A percentile compares a stretch with the other conserved stretches of the same genome.
These are phyloP conservation scores for Phasia obesa DNA, from an alignment of 2,888 invertebrate species.

Conservation along the genomic window DNA sequence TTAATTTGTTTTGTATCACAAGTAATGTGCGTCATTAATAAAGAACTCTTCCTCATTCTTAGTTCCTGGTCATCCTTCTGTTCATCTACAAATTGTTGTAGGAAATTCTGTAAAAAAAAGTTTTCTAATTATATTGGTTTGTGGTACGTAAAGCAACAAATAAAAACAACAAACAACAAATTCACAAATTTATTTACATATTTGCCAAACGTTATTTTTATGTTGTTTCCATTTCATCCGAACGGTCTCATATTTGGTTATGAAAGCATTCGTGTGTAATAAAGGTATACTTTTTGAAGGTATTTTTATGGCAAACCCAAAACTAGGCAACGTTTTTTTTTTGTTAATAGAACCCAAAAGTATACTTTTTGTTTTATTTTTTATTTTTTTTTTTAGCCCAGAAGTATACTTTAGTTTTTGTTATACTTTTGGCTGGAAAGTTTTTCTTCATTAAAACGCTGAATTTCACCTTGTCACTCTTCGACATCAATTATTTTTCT, in stretches of 20 bases:
- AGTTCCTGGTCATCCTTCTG: not conserved
- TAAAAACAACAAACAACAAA: slow-evolving; percentile 31
- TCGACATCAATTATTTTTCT: too few species aligned
- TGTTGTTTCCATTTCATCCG: slow-evolving; percentile 10
- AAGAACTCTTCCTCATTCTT: not conserved
- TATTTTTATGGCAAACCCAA: too few species aligned
- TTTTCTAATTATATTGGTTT: slow-evolving; percentile 3
- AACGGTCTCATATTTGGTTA: not conserved
- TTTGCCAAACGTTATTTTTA: slow-evolving; percentile 17
- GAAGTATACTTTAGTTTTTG: slow-evolving; percentile 26
- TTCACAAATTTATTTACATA: slow-evolving; percentile 45
- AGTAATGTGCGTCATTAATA: too few species aligned
- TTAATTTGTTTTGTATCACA: too few species aligned
- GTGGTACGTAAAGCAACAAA: slow-evolving; percentile 5
- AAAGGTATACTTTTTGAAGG: not conserved
- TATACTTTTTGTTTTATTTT: not conserved
- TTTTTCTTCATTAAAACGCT: too few species aligned
- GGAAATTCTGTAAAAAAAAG: not conserved
- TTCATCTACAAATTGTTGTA: not conserved
- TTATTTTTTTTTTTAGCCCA: not conserved
- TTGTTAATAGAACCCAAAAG: not conserved
- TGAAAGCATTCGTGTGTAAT: not conserved
- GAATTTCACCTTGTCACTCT: too few species aligned
- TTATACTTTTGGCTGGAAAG: not conserved
- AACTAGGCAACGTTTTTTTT: too few species aligned